Conservation (phyloP, 2,797 vertebrate genomes). For the Helarctos malayanus region DNA sequence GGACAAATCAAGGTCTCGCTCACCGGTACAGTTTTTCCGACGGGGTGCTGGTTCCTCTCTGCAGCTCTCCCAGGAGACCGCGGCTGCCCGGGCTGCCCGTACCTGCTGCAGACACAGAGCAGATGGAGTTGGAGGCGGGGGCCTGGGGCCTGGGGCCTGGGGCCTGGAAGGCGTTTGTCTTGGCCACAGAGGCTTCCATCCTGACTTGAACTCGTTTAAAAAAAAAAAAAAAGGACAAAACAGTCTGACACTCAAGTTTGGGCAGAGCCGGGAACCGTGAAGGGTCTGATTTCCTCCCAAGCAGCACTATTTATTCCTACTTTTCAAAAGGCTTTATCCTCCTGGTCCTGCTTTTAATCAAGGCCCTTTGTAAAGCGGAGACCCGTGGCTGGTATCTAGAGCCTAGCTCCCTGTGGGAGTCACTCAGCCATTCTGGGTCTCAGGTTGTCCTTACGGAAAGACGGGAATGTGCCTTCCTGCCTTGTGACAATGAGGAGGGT, state of each 20-base stretch:
- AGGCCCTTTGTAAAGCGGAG: neutral
- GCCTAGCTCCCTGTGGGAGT: neutral
- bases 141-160: neutral
- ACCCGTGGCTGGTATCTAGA: neutral
- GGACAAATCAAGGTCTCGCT: conserved; percentile 82
- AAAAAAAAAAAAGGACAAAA: neutral
- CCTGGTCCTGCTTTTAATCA: neutral
- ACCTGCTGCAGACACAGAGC: conserved; percentile 87
- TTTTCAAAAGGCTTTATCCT: neutral
- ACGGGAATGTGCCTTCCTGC: too few species aligned
- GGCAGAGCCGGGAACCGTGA: neutral
- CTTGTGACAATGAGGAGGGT: neutral
- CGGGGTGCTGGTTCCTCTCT: conserved; percentile 91
- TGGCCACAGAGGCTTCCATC: neutral
- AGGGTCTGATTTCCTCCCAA: neutral
- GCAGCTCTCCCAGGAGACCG: conserved; percentile 93
- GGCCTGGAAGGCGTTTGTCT: neutral
- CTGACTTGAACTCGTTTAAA: neutral
- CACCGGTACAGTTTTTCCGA: conserved; percentile 97
- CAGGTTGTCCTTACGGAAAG: neutral
- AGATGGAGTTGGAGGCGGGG: neutral
- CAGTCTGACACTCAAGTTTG: neutral
- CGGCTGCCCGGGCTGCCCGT: conserved; percentile 91
- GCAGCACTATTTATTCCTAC: neutral
- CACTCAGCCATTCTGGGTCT: neutral